phyloP scores from a whole-genome alignment of 2,797 vertebrate genomes.

The Rhabdomys pumilio region DNA sequence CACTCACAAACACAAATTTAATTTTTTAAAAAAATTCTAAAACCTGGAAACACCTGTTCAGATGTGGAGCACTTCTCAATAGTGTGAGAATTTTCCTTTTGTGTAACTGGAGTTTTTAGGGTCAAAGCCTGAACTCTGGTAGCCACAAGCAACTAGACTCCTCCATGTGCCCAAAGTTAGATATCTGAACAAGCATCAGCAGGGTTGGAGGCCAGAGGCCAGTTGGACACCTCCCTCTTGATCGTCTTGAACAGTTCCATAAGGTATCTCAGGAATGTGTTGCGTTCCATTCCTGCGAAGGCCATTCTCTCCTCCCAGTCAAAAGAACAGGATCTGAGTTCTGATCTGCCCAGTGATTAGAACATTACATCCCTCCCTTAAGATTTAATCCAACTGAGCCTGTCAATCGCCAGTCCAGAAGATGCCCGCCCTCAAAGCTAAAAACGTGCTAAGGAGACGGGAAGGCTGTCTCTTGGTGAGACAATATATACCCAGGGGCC shows the following conservation, averaged over 20 bases:
- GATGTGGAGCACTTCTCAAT: not conserved
- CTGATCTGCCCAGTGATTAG: not conserved
- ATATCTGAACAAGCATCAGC: not conserved
- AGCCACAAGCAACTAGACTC: not conserved
- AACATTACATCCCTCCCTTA: not conserved
- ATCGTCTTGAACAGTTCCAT: too few relatives aligned
- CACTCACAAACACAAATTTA: not conserved
- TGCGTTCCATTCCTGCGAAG: not conserved
- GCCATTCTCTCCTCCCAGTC: not conserved
- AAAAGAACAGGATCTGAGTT: not conserved
- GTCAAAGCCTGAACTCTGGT: not conserved
- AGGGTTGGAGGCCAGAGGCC: not conserved
- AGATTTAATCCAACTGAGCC: not conserved
- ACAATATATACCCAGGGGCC: too few relatives aligned
- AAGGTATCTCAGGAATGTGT: not conserved
- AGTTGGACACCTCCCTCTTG: not conserved
- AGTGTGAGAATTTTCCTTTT: not conserved
- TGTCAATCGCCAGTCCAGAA: not conserved
- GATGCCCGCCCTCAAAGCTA: not conserved
- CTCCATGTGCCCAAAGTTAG: not conserved
- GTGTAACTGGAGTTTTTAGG: not conserved
- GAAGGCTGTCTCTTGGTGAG: not conserved
- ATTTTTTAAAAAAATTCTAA: not conserved
- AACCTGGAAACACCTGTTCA: not conserved
- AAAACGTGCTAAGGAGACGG: not conserved